These are phyloP conservation scores for Drosophila seguyi DNA, from an alignment of 1,140 invertebrate genomes.

Conservation along the genomic window DNA sequence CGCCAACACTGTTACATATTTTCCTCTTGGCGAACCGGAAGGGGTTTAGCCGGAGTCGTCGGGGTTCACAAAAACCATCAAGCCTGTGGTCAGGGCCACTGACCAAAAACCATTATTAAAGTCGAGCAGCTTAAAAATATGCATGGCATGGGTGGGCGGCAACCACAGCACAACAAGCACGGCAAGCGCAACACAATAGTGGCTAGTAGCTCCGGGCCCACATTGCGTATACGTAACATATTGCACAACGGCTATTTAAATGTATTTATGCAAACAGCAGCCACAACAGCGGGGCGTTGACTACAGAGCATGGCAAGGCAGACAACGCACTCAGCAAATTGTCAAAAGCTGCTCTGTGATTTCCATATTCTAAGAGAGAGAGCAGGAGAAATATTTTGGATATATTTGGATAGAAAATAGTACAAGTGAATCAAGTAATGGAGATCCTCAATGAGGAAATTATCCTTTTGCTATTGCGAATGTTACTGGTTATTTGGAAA, in stretches of 20 bases:
- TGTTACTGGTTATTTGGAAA: background rate
- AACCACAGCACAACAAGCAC: slow-evolving; percentile 52
- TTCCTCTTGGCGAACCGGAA: background rate
- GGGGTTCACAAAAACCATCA: slow-evolving; percentile 48
- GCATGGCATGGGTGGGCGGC: slow-evolving; percentile 55
- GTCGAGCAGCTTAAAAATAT: slow-evolving; percentile 76
- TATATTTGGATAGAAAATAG: no score
- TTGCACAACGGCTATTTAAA: slow-evolving; percentile 75
- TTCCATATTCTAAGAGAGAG: slow-evolving; percentile 14
- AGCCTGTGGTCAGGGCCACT: slow-evolving; percentile 57
- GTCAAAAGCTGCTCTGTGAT: slow-evolving; percentile 74
- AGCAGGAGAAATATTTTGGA: background rate
- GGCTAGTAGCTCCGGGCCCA: slow-evolving; percentile 34
- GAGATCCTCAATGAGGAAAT: background rate
- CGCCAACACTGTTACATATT: slow-evolving; percentile 11
- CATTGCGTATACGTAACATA: slow-evolving; percentile 80
- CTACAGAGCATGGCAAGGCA: slow-evolving; percentile 25
- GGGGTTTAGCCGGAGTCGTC: slow-evolving; percentile 10
- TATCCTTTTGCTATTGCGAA: background rate
- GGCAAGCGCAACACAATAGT: slow-evolving; percentile 12
- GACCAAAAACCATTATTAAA: slow-evolving; percentile 82
- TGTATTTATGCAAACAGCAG: slow-evolving; percentile 78
- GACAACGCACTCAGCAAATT: slow-evolving; percentile 71
- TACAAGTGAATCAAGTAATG: background rate
- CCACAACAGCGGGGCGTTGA: slow-evolving; percentile 33